Conservation (phyloP, 2,113 vertebrate species). For the Phalacrocorax brasilianus region DNA sequence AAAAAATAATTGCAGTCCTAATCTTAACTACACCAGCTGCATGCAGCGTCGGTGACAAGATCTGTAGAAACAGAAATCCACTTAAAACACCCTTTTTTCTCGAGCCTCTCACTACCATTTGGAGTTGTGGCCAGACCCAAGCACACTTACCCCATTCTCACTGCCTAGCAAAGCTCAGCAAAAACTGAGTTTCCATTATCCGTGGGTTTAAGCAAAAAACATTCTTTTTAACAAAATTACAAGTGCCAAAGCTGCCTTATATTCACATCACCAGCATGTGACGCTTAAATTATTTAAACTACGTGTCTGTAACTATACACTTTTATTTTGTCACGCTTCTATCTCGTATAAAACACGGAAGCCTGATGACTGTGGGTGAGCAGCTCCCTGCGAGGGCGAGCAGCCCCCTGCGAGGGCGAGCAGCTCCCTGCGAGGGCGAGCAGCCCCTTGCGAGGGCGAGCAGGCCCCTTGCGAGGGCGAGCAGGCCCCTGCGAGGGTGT, state of each 20-base stretch:
- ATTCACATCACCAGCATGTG: neutral
- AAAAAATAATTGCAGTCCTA: slow-evolving; percentile 51
- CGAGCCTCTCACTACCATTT: neutral
- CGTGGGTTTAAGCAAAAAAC: fast-evolving
- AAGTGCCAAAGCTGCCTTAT: neutral
- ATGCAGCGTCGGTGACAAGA: neutral
- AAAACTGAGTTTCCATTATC: neutral
- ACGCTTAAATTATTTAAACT: neutral
- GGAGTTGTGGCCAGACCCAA: neutral
- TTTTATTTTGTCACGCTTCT: neutral
- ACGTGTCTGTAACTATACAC: neutral
- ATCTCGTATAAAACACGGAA: neutral
- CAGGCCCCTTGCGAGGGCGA: no score
- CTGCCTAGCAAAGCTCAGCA: neutral
- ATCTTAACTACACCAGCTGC: slow-evolving; percentile 21
- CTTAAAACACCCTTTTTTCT: neutral
- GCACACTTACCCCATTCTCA: neutral
- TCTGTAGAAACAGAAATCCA: neutral
- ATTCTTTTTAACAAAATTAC: neutral
- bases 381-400: no score
- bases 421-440: no score
- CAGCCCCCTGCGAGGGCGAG: no score
- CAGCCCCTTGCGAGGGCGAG: neutral
- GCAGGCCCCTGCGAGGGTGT: no score
- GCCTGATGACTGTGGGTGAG: neutral